Percentiles rank a stretch among this genome's conserved stretches.
Conservation (phyloP, 2,113 vertebrate genomes). For the Gallinago paraguaiae region DNA sequence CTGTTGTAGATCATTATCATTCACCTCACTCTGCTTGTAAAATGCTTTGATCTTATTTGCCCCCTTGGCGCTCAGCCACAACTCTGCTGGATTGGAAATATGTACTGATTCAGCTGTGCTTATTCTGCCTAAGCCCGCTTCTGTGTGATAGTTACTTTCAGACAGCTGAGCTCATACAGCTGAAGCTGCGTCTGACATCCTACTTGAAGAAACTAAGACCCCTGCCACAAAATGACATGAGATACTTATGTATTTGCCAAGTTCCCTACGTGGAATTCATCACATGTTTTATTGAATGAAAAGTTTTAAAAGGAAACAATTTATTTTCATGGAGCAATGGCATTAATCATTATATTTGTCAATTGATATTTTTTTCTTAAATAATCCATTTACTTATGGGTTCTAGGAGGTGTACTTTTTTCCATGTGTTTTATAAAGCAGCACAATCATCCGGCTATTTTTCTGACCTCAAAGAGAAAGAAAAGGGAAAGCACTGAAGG, state of each 20-base stretch:
- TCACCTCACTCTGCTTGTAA: neutral
- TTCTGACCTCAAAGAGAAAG: neutral
- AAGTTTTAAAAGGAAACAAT: neutral
- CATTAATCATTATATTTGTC: neutral
- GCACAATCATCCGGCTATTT: neutral
- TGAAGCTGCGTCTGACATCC: neutral
- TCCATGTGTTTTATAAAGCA: neutral
- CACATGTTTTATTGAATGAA: neutral
- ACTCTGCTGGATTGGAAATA: neutral
- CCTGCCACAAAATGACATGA: neutral
- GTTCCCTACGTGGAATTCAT: neutral
- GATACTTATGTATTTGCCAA: neutral
- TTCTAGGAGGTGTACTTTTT: neutral
- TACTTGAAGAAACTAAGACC: conserved; percentile 12
- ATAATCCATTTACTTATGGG: neutral
- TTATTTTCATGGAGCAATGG: neutral
- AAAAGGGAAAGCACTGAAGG: neutral
- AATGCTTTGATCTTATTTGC: neutral
- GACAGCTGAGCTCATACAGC: conserved; percentile 6
- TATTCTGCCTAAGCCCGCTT: neutral
- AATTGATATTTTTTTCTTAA: neutral
- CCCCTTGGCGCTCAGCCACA: neutral
- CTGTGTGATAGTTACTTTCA: neutral
- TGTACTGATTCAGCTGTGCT: neutral
- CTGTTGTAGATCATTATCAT: neutral